phyloP scores from a whole-genome alignment of 2,113 vertebrate species.

The Hippocampus barbouri region DNA sequence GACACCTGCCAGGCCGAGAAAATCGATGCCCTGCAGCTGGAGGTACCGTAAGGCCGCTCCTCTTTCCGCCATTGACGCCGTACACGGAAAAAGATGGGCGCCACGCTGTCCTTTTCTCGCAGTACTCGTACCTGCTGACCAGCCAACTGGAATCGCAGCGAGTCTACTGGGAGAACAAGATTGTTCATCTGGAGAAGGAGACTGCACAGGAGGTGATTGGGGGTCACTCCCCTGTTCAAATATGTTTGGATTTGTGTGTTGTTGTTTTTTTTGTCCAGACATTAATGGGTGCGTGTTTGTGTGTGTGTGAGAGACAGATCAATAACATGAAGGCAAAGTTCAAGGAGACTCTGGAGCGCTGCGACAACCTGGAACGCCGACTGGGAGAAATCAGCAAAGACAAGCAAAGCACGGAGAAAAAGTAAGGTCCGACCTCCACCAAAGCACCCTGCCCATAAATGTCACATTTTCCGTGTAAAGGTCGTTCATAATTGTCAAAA shows the following conservation, averaged over 20 bases:
- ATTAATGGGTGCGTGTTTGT: neutral
- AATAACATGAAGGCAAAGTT: constrained; percentile 99
- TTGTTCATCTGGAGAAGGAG: constrained; percentile 94
- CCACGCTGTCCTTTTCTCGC: neutral
- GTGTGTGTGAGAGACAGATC: constrained; percentile 76
- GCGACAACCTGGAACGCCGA: constrained; percentile 87
- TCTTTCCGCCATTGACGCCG: neutral
- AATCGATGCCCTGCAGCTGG: constrained; percentile 92
- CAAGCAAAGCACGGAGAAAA: constrained; percentile 88
- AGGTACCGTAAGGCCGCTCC: constrained; percentile 61
- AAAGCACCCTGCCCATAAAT: too few species aligned
- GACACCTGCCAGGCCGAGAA: constrained; percentile 96
- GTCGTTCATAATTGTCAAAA: too few species aligned
- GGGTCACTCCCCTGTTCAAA: too few species aligned
- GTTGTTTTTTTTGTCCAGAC: too few species aligned
- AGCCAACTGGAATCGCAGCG: constrained; percentile 97
- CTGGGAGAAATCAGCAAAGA: constrained; percentile 89
- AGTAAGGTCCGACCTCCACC: constrained; percentile 70
- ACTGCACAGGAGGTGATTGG: constrained; percentile 85
- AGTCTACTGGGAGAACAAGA: constrained; percentile 99
- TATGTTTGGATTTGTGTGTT: too few species aligned
- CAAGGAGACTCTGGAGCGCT: constrained; percentile 98
- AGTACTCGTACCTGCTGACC: constrained; percentile 96
- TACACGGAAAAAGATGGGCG: neutral
- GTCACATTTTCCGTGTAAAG: too few species aligned